These are phyloP conservation scores for Polypedilum pembai DNA, from an alignment of 1,140 invertebrate species.

Conservation along the genomic window DNA sequence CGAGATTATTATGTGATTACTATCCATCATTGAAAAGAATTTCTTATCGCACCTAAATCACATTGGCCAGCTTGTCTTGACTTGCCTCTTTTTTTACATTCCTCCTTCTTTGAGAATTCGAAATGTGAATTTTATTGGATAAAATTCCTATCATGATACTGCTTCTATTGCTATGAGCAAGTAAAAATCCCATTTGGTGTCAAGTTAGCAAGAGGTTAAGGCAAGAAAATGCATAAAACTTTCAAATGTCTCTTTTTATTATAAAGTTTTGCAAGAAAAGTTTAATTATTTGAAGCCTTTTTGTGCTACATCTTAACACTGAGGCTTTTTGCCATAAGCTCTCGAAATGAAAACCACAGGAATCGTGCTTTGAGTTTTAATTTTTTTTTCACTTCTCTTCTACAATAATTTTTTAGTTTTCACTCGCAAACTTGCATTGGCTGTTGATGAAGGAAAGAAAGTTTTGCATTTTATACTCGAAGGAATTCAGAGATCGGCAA, in stretches of 20 bases:
- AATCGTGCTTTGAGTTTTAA: slow-evolving; percentile 3
- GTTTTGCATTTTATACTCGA: too few species aligned
- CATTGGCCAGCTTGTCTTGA: background rate
- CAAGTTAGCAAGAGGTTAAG: too few species aligned
- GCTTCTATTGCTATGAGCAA: too few species aligned
- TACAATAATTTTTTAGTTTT: too few species aligned
- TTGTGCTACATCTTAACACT: background rate
- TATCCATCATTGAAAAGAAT: slow-evolving; percentile 13
- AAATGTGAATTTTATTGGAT: too few species aligned
- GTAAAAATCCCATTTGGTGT: too few species aligned
- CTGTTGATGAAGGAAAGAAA: too few species aligned
- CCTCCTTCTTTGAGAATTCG: too few species aligned
- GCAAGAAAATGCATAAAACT: background rate
- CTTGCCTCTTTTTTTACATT: too few species aligned
- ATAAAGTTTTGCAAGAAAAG: background rate
- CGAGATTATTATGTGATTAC: slow-evolving; percentile 9
- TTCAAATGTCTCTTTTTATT: slow-evolving; percentile 15
- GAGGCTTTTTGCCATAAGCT: background rate
- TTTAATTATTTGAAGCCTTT: slow-evolving; percentile 1
- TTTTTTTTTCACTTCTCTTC: background rate
- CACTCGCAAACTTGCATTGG: too few species aligned
- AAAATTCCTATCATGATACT: too few species aligned
- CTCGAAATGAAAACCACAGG: background rate
- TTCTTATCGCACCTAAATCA: slow-evolving; percentile 15
- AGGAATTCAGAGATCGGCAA: too few species aligned